Base-by-base conservation (phyloP, 2,888 invertebrate genomes). In the Aphrophora alni region DNA sequence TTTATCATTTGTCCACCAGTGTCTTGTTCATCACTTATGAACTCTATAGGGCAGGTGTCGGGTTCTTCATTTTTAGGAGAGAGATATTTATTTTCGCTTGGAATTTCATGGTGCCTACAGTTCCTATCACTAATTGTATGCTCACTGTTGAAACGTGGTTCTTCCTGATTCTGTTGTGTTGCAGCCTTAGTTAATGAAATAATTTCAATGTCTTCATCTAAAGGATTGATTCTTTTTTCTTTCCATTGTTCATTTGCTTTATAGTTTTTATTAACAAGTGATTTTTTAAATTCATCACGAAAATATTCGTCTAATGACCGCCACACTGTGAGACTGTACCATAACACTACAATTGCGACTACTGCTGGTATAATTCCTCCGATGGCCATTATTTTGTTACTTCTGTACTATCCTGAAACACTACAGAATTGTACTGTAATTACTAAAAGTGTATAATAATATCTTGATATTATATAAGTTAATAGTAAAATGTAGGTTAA, bases 281-380 rank as follows among this genome's bases (percentile, higher is more conserved):
- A 59, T 59, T 89, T 92, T 82, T 91, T 90, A 86, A 95, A 95
- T 88, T 94, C 93, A 68, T 90, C 91, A 83, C 92, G 92, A 87
- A 95, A 95, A 87, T 95, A 94, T 83, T 91, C 91, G 83, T 94
- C 93, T 85, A 95, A 94, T 89, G 94, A 89, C 84, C 90, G 92
- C 91, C 94, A 93, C 78, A 95, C 90, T 83, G 91, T 92, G 38
- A 91, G 86, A 77, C 93, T 92, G 87, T 95, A 95, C 93, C 93
- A 94, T 80, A 92, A 88, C 84, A 95, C 89, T n/a, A 95, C 89
- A 51, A 92, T 90, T 5, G 95, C 84, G 0, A 95, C 91, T 81
- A 93, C 87, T 17, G 93, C 90, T 83, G 94, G 92, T 84, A 94
- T 71, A 0, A 77, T 74, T 68, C 83, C 89, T 68, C 92, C 86